Percentiles rank a stretch among this genome's conserved stretches.
Conservation (phyloP, 2,113 vertebrate genomes). For the Calonectris borealis region DNA sequence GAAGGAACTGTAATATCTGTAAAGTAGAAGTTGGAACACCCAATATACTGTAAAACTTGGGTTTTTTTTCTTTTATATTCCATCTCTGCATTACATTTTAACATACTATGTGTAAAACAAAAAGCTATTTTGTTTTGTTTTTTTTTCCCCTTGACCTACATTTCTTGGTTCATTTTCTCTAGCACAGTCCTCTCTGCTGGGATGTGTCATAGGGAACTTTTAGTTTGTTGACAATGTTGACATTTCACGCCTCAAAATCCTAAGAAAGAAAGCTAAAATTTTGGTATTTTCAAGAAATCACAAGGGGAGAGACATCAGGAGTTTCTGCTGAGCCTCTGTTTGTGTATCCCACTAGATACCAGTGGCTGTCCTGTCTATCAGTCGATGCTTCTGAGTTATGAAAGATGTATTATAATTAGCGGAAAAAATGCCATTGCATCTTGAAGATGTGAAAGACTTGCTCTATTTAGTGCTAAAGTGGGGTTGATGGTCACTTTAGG, state of each 20-base stretch:
- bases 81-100: background rate
- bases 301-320: background rate
- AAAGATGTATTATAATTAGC: background rate
- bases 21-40: background rate
- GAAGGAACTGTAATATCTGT: background rate
- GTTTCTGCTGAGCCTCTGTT: background rate
- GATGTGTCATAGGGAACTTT: background rate
- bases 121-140: rapidly evolving
- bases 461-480: background rate
- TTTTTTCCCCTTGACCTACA: background rate
- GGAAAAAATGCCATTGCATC: background rate
- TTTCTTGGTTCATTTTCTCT: background rate
- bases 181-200: background rate
- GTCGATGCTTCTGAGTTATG: background rate
- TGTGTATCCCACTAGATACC: background rate
- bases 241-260: background rate
- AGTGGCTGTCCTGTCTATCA: background rate
- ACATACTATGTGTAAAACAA: background rate
- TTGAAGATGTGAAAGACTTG: background rate
- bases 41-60: background rate
- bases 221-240: background rate
- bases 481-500: background rate
- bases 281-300: background rate
- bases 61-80: background rate
- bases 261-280: background rate